Evolutionary conservation across 2,888 invertebrate species (phyloP).

Genomic region (Biston stratarius): DNA sequence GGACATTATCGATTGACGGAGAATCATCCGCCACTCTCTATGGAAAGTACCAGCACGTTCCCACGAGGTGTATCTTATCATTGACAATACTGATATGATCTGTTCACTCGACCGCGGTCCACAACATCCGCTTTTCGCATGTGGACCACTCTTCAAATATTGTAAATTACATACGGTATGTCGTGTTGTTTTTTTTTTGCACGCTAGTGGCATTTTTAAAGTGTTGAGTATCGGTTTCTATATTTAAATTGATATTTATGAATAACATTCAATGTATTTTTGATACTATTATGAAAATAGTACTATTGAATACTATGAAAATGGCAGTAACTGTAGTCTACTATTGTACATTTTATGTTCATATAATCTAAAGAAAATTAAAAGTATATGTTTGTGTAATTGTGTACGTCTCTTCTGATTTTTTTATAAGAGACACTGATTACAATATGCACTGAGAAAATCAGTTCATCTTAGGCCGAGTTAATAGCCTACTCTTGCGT

Average conservation of each 20-base stretch:
- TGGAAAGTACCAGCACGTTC: slow-evolving; percentile 49
- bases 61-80: slow-evolving; percentile 70
- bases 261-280: no score
- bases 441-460: no score
- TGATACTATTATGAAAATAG: no score
- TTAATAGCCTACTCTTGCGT: no score
- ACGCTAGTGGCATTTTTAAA: not conserved
- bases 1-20: not conserved
- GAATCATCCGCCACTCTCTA: not conserved
- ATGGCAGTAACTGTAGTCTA: no score
- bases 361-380: no score
- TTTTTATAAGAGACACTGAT: no score
- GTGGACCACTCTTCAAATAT: slow-evolving; percentile 38
- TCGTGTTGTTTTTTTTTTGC: slow-evolving; percentile 31
- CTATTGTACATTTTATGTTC: no score
- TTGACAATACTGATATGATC: slow-evolving; percentile 60
- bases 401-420: no score
- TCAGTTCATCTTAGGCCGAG: no score
- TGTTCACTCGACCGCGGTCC: slow-evolving; percentile 61
- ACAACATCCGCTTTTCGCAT: slow-evolving; percentile 63
- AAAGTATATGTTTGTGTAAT: no score
- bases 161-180: slow-evolving; percentile 33
- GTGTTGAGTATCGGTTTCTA: not conserved
- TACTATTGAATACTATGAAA: no score
- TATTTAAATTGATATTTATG: not conserved